These are phyloP conservation scores for Plodia interpunctella DNA, from an alignment of 1,140 invertebrate genomes.

Conservation along the genomic window DNA sequence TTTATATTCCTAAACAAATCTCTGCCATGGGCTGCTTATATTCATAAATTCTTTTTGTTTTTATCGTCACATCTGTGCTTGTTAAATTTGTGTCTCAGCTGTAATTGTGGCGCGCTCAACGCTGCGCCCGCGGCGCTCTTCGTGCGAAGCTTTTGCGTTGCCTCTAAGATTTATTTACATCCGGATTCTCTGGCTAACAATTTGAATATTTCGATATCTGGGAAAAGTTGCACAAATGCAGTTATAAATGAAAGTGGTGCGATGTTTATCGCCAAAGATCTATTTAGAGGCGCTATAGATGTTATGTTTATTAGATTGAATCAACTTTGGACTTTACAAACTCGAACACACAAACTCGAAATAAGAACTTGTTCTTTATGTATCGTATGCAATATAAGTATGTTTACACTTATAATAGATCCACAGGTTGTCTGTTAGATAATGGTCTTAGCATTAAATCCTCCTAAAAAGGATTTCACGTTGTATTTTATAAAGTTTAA, in stretches of 20 bases:
- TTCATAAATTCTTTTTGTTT: too few relatives aligned
- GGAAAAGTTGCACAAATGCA: conserved; percentile 5
- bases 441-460: too few relatives aligned
- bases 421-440: too few relatives aligned
- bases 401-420: background rate
- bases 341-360: background rate
- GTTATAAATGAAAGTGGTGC: conserved; percentile 2
- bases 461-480: too few relatives aligned
- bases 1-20: too few relatives aligned
- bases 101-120: conserved; percentile 18
- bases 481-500: too few relatives aligned
- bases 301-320: too few relatives aligned
- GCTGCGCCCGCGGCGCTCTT: conserved; percentile 31
- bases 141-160: conserved; percentile 48
- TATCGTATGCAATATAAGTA: background rate
- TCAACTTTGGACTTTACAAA: background rate
- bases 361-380: background rate
- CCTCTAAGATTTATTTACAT: conserved; percentile 63
- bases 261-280: background rate
- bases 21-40: too few relatives aligned
- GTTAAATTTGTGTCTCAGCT: conserved; percentile 2
- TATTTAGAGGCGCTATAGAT: background rate
- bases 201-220: conserved; percentile 11
- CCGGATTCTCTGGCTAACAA: conserved; percentile 55
- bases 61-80: background rate